A percentile compares a stretch with the other conserved stretches of the same genome.
These are phyloP conservation scores for Limnephilus marmoratus DNA, from an alignment of 2,888 invertebrate species.

Conservation along the genomic window DNA sequence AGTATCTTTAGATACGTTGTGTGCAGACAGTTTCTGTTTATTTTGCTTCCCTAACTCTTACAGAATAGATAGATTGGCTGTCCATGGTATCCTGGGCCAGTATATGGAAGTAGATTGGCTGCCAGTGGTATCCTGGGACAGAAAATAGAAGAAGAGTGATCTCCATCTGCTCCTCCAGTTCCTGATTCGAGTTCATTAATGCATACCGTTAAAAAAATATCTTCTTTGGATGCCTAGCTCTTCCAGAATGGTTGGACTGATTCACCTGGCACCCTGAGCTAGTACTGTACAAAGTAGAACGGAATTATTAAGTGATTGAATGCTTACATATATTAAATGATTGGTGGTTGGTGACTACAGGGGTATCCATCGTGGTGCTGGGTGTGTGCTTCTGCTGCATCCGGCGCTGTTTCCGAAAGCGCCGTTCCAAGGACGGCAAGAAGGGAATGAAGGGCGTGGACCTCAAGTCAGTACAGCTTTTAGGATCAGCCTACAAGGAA, in stretches of 20 bases:
- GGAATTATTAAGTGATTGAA: not conserved
- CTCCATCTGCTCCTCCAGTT: not conserved
- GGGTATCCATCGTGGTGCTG: constrained; percentile 86
- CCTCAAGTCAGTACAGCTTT: constrained; percentile 96
- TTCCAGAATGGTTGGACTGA: too few relatives aligned
- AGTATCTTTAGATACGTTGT: too few relatives aligned
- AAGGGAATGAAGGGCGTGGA: constrained; percentile 97
- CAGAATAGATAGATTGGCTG: too few relatives aligned
- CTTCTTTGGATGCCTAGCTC: not conserved
- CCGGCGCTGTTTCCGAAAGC: constrained; percentile 93
- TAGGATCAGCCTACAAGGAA: constrained; percentile 98
- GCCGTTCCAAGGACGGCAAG: constrained; percentile 95
- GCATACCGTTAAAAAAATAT: not conserved
- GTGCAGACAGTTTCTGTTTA: too few relatives aligned
- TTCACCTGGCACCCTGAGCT: not conserved
- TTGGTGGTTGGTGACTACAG: constrained; percentile 70
- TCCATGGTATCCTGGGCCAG: too few relatives aligned
- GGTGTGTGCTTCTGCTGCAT: constrained; percentile 95
- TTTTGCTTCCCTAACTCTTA: too few relatives aligned
- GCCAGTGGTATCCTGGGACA: too few relatives aligned
- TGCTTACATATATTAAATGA: not conserved
- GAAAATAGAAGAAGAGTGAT: not conserved
- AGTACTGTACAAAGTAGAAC: not conserved
- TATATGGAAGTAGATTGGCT: too few relatives aligned
- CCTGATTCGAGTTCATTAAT: not conserved